Conservation (phyloP, 2,113 vertebrate genomes). For the Nanorana parkeri region DNA sequence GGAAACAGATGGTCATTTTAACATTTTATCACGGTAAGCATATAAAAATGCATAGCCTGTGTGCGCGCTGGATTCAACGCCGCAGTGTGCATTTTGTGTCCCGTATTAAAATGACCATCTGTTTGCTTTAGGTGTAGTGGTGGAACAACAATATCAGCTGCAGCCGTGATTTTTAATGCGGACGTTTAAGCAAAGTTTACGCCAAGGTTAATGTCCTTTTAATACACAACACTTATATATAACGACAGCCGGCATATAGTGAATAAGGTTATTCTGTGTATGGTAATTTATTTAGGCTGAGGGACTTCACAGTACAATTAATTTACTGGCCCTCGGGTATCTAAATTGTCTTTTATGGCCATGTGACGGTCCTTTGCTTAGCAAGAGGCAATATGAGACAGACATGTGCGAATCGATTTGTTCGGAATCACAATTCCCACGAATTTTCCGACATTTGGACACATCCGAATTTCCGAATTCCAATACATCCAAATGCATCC, state of each 20-base stretch:
- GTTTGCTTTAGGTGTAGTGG: constrained; percentile 10
- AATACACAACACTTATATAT: constrained; percentile 22
- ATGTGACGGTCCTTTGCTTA: no score
- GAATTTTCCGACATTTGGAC: no score
- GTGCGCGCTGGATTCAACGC: constrained; percentile 8
- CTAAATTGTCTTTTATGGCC: no score
- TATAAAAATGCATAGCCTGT: constrained; percentile 32
- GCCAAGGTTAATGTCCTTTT: constrained; percentile 26
- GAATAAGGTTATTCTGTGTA: neutral
- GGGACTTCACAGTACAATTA: no score
- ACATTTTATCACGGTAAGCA: constrained; percentile 22
- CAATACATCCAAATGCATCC: no score
- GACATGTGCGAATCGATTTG: no score
- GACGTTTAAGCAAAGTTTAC: constrained; percentile 32
- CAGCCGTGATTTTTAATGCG: constrained; percentile 37
- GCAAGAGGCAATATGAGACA: no score
- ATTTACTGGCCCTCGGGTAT: no score
- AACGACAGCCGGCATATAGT: neutral
- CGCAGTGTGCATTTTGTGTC: constrained; percentile 19
- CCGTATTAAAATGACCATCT: constrained; percentile 44
- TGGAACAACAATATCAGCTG: constrained; percentile 11
- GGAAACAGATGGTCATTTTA: constrained; percentile 34
- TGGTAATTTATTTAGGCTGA: neutral
- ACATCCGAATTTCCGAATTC: no score
- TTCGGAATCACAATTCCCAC: no score